These are phyloP conservation scores for silkworm (Bombyx mori) DNA, from an alignment of 1,140 invertebrate genomes.

Conservation along the genomic window DNA sequence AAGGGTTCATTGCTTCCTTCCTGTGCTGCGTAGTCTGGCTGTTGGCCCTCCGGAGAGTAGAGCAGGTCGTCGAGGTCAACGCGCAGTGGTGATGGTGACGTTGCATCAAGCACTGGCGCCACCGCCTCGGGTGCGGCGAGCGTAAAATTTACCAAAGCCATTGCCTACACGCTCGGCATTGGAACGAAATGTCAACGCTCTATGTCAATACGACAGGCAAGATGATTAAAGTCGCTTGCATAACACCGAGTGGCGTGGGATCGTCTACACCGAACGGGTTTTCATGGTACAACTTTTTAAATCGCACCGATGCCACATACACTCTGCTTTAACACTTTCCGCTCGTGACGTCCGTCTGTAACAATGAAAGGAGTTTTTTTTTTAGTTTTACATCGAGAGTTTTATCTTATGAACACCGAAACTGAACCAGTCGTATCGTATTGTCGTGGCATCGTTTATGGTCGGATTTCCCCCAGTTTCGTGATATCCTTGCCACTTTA, in stretches of 20 bases:
- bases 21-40: conserved; percentile 33
- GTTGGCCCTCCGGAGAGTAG: conserved; percentile 50
- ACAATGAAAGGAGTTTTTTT: conserved; percentile 24
- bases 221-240: conserved; percentile 38
- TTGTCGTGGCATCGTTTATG: conserved; percentile 31
- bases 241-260: conserved; percentile 37
- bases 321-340: conserved; percentile 37
- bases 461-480: conserved; percentile 51
- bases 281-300: conserved; percentile 31
- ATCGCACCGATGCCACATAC: conserved; percentile 10
- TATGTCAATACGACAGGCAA: conserved; percentile 29
- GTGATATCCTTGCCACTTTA: conserved; percentile 55
- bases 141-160: conserved; percentile 59
- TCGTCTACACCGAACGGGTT: conserved; percentile 33
- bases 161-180: conserved; percentile 45
- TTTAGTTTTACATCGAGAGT: conserved; percentile 3
- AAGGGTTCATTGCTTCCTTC: conserved; percentile 49
- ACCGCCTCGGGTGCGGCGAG: conserved; percentile 36
- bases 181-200: conserved; percentile 44
- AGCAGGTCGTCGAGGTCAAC: conserved; percentile 52
- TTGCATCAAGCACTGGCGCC: conserved; percentile 34
- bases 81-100: conserved; percentile 36
- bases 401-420: conserved; percentile 6
- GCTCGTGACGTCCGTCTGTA: conserved; percentile 27
- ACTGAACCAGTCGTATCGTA: conserved; percentile 19